phyloP scores from a whole-genome alignment of 2,797 vertebrate genomes.

The Borostomias antarcticus region DNA sequence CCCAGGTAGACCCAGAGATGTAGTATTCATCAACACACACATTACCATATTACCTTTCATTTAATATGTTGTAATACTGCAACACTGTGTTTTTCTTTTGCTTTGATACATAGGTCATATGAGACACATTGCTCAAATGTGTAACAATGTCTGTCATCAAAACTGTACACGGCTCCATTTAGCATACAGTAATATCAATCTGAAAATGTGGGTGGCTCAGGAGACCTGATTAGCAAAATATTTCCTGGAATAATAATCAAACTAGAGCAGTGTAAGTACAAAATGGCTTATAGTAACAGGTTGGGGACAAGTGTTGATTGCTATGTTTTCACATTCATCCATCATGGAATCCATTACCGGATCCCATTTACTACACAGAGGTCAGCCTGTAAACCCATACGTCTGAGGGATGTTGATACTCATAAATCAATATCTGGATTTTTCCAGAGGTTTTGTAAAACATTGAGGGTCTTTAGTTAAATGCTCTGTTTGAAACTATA shows the following conservation, averaged over 20 bases:
- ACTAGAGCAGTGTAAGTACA: slow-evolving; percentile 17
- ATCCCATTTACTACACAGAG: slow-evolving; percentile 16
- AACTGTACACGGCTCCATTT: slow-evolving; percentile 4
- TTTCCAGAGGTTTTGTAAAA: slow-evolving; percentile 11
- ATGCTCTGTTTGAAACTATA: neutral
- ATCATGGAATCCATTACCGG: slow-evolving; percentile 30
- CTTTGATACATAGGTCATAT: neutral
- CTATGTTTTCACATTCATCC: slow-evolving; percentile 27
- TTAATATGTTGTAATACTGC: neutral
- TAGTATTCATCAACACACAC: neutral
- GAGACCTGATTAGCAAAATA: slow-evolving; percentile 33
- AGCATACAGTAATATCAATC: slow-evolving; percentile 11
- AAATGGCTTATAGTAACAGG: slow-evolving; percentile 5
- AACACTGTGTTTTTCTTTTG: neutral
- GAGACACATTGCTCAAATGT: neutral
- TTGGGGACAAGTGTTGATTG: slow-evolving; percentile 24
- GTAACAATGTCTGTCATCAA: neutral
- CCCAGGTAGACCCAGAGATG: neutral
- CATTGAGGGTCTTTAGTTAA: slow-evolving; percentile 1
- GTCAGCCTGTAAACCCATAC: slow-evolving; percentile 14
- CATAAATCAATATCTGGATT: slow-evolving; percentile 23
- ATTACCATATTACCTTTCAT: neutral
- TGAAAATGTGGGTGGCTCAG: slow-evolving; percentile 15
- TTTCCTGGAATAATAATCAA: slow-evolving; percentile 37
- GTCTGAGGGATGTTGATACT: slow-evolving; percentile 17